Evolutionary conservation across 2,113 vertebrate species (phyloP), one percentile per base, ranked within the genome.

Genomic region (Lampris incognitus): DNA sequence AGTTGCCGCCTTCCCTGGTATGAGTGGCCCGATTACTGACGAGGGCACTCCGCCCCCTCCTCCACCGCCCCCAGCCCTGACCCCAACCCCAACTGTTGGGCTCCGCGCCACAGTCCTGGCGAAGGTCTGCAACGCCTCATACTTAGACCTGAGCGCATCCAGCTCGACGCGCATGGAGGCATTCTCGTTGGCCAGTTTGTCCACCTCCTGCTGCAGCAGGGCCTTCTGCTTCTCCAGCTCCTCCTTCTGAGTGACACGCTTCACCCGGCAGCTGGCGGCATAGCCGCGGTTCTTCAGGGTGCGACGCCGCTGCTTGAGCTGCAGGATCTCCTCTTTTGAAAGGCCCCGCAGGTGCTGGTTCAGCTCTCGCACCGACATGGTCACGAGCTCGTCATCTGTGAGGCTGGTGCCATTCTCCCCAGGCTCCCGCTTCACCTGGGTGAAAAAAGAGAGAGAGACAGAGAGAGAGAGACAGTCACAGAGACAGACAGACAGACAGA

Each of bases 381-480:
- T 97, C 92, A 99, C 98, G 95, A 99, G 95, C 93, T 99, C 97
- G 71, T 99, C 97, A 0, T 99, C 98, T 1, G 97, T 99, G 92
- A 99, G 92, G 92, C 96, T 99, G 93, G 97, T 97, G 95, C 97
- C 97, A 97, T 99, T 99, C 93, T 99, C 98, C 0, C 97, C 97
- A 0, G 98, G 98, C 96, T 99, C 98, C 84, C 98, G 94, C 95
- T 99, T 99, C 96, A 99, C 98, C 98, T 99, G 91, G 5, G 48
- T 5, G 11, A 4, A 37, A 24, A 5, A 46, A 9, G 66, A 36
- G 36, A n/a, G 9, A 59, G 42, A 41, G 44, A 11, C 24, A 4
- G 39, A 7, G 9, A 24, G 65, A n/a, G 51, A 54, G 13, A n/a
- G 36, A 64, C 8, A 8, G 54, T 41, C 24, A 24, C 24, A 24